These are phyloP conservation scores for Anarrhichthys ocellatus DNA, from an alignment of 2,113 vertebrate species.

Conservation along the genomic window DNA sequence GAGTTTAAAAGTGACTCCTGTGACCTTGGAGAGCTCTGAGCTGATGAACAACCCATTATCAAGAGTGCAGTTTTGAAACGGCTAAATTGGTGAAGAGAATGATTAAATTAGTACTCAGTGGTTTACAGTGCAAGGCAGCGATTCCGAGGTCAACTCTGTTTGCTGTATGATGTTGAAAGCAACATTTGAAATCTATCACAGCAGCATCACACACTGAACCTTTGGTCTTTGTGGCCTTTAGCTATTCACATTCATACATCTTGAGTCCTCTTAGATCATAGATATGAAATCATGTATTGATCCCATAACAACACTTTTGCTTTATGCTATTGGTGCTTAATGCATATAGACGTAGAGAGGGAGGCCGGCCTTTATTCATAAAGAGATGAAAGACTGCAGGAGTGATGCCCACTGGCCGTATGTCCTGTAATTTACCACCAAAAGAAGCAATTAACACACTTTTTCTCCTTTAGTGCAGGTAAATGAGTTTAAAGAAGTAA, in stretches of 20 bases:
- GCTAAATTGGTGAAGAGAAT: neutral
- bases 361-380: neutral
- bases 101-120: conserved; percentile 15
- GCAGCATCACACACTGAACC: neutral
- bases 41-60: conserved; percentile 15
- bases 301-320: neutral
- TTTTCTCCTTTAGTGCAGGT: neutral
- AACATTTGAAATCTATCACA: neutral
- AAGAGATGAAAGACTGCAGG: neutral
- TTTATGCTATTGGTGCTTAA: neutral
- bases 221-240: neutral
- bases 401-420: neutral
- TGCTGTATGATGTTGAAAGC: neutral
- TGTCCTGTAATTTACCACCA: neutral
- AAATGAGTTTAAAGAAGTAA: neutral
- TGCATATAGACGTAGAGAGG: neutral
- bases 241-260: neutral
- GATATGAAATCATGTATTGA: neutral
- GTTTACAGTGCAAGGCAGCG: conserved; percentile 1
- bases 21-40: conserved; percentile 14
- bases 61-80: conserved; percentile 9
- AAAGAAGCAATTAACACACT: neutral
- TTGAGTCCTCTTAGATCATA: neutral
- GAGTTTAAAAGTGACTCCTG: conserved; percentile 16
- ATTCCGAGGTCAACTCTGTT: conserved; percentile 1